Conservation (phyloP, 2,888 invertebrate species). For the Patella caerulea region DNA sequence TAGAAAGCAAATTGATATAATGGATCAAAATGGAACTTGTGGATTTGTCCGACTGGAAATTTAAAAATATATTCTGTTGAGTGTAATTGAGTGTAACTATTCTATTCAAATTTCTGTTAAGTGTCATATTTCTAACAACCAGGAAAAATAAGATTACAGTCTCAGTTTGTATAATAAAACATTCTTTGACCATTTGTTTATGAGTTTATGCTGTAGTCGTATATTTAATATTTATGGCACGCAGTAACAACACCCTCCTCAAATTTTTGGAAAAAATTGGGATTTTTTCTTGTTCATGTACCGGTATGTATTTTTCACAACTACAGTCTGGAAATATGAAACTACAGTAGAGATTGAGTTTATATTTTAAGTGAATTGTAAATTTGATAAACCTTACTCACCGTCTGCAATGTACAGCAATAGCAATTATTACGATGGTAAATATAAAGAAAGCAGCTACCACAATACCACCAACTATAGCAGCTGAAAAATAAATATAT, state of each 20-base stretch:
- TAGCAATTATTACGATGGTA: slow-evolving; percentile 54
- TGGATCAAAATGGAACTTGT: too few species aligned
- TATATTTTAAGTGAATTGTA: not conserved
- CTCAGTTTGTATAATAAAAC: too few species aligned
- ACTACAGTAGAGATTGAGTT: not conserved
- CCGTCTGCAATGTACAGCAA: slow-evolving; percentile 61
- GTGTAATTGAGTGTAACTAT: too few species aligned
- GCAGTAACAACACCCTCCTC: slow-evolving; percentile 16
- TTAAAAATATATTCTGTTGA: too few species aligned
- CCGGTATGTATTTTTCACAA: not conserved
- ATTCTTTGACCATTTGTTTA: too few species aligned
- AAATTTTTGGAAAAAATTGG: not conserved
- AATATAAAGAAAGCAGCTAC: slow-evolving; percentile 58
- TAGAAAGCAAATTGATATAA: not conserved
- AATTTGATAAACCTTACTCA: slow-evolving; percentile 26
- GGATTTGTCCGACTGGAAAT: too few species aligned
- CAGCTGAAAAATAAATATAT: slow-evolving; percentile 43
- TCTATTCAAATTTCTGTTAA: too few species aligned
- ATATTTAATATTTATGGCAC: too few species aligned
- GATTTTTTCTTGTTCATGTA: not conserved
- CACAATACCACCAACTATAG: slow-evolving; percentile 56
- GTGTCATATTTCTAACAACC: too few species aligned
- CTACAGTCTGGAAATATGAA: not conserved
- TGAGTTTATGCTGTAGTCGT: too few species aligned
- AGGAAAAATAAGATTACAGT: too few species aligned